A percentile compares a stretch with the other conserved stretches of the same genome.
These are phyloP conservation scores for Octomys mimax DNA, from an alignment of 2,797 vertebrate genomes.

Conservation along the genomic window DNA sequence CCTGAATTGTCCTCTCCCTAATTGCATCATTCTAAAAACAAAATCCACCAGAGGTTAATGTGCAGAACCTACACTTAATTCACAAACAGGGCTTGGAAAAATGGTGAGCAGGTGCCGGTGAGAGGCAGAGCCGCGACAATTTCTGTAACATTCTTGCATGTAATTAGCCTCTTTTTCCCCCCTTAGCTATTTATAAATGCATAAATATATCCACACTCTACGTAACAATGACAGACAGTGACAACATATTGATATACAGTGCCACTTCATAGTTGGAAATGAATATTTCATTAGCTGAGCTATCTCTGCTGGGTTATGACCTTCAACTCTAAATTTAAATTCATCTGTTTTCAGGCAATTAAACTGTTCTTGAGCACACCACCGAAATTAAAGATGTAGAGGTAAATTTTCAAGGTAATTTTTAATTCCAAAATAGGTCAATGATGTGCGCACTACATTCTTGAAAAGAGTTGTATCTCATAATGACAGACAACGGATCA, in stretches of 20 bases:
- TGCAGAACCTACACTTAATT: conserved; percentile 79
- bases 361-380: conserved; percentile 82
- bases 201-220: conserved; percentile 84
- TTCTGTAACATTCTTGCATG: conserved; percentile 62
- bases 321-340: conserved; percentile 88
- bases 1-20: conserved; percentile 52
- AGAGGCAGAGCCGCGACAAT: conserved; percentile 68
- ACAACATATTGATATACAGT: conserved; percentile 88
- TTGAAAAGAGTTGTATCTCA: conserved; percentile 67
- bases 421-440: conserved; percentile 85
- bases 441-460: conserved; percentile 78
- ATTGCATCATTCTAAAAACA: conserved; percentile 72
- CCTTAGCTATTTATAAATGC: conserved; percentile 83
- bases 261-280: conserved; percentile 83
- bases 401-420: conserved; percentile 84
- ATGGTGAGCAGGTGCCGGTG: conserved; percentile 70
- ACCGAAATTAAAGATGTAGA: conserved; percentile 79
- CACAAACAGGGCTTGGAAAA: conserved; percentile 79
- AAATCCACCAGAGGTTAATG: conserved; percentile 81
- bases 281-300: conserved; percentile 90
- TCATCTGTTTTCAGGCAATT: conserved; percentile 87
- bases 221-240: conserved; percentile 85
- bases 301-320: conserved; percentile 88
- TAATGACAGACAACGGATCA: conserved; percentile 74
- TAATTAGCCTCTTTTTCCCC: conserved; percentile 77